A percentile compares a stretch with the other conserved stretches of the same genome.
Conservation (phyloP, 2,888 invertebrate genomes). For the Parthenolecanium corni region DNA sequence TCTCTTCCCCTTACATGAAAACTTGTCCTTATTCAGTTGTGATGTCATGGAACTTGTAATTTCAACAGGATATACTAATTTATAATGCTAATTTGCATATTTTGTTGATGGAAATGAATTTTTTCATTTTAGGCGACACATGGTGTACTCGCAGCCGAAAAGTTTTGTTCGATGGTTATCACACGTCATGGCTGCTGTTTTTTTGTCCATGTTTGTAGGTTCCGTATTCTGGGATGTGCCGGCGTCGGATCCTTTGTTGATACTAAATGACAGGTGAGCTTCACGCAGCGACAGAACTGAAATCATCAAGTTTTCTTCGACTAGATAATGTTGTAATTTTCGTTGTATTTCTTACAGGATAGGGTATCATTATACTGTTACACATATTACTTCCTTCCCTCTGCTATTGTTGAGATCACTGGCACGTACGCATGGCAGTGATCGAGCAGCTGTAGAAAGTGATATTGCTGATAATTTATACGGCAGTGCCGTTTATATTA, state of each 20-base stretch:
- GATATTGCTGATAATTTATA: constrained; percentile 73
- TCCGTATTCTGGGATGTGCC: constrained; percentile 84
- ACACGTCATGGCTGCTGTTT: constrained; percentile 63
- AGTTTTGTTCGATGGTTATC: constrained; percentile 67
- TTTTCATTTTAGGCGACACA: constrained; percentile 37
- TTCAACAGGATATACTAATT: too few relatives aligned
- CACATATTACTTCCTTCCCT: constrained; percentile 69
- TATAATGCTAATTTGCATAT: too few relatives aligned
- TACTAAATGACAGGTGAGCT: constrained; percentile 35
- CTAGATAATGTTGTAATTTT: neutral
- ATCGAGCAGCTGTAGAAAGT: constrained; percentile 52
- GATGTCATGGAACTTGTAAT: too few relatives aligned
- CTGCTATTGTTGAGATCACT: constrained; percentile 53
- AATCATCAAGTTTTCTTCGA: neutral
- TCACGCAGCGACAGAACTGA: neutral
- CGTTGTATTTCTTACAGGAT: constrained; percentile 41
- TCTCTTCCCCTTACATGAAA: too few relatives aligned
- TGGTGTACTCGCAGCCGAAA: constrained; percentile 72
- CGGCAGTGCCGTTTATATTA: constrained; percentile 61
- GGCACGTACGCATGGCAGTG: constrained; percentile 41
- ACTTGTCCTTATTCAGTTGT: too few relatives aligned
- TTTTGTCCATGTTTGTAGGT: constrained; percentile 71
- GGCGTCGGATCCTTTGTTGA: constrained; percentile 54
- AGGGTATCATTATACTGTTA: constrained; percentile 75
- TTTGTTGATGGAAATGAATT: constrained; percentile 1